These are phyloP conservation scores for Drosophila lacicola DNA, from an alignment of 2,888 invertebrate genomes.

Conservation along the genomic window DNA sequence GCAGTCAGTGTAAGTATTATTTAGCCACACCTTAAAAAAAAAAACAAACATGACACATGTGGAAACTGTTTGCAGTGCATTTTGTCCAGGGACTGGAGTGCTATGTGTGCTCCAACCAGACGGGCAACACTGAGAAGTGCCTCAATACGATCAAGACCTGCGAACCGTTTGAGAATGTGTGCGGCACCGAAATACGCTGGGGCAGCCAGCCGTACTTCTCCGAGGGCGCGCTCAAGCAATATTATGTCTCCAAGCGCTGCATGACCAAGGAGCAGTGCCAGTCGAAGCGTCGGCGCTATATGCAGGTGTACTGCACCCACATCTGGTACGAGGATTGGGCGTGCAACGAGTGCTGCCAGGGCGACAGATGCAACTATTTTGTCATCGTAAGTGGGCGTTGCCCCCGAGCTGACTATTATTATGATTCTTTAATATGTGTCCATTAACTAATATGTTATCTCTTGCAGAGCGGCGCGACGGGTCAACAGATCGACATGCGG, in stretches of 20 bases:
- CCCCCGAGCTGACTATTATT: background rate
- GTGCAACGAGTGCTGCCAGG: conserved; percentile 97
- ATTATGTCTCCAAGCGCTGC: conserved; percentile 96
- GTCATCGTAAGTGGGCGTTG: conserved; percentile 91
- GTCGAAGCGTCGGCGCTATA: conserved; percentile 88
- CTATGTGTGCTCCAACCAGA: conserved; percentile 97
- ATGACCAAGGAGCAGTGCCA: conserved; percentile 93
- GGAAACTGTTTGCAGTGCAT: conserved; percentile 58
- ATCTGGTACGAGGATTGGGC: conserved; percentile 99
- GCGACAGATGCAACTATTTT: conserved; percentile 97
- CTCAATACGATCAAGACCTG: conserved; percentile 96
- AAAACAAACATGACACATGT: conserved; percentile 23
- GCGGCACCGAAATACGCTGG: conserved; percentile 95
- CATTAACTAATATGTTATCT: background rate
- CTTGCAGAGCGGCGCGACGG: conserved; percentile 61
- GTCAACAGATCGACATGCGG: background rate
- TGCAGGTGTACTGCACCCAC: conserved; percentile 91
- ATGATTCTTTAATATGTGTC: too few relatives aligned
- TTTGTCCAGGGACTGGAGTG: conserved; percentile 91
- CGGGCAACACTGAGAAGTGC: conserved; percentile 96
- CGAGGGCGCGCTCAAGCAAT: conserved; percentile 95
- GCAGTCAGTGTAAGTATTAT: conserved; percentile 71
- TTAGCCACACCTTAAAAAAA: conserved; percentile 59
- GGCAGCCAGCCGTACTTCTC: conserved; percentile 97
- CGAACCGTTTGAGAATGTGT: conserved; percentile 89